Evolutionary conservation across 1,140 invertebrate genomes (phyloP).

Genomic region (Calycopis cecrops): DNA sequence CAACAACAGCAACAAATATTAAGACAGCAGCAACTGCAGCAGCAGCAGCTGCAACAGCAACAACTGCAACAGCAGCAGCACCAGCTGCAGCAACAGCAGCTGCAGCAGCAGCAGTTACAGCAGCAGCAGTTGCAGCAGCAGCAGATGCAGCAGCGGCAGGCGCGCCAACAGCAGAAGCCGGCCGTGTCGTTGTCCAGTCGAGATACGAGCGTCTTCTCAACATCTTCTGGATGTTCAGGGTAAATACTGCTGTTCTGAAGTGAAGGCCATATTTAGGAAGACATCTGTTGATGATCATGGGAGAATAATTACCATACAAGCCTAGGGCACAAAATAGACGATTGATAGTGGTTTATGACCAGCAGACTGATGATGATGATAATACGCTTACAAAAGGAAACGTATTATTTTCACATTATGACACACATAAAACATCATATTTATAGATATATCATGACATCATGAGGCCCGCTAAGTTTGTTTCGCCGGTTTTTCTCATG

Average conservation of each 20-base stretch:
- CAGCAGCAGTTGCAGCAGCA: slow-evolving; percentile 28
- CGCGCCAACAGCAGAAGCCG: slow-evolving; percentile 28
- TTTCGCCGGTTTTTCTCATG: no score
- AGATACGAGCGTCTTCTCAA: slow-evolving; percentile 64
- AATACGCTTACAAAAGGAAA: no score
- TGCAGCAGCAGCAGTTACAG: slow-evolving; percentile 26
- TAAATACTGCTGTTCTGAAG: slow-evolving; percentile 26
- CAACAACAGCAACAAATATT: slow-evolving; percentile 35
- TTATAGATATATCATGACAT: no score
- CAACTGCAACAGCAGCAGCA: slow-evolving; percentile 26
- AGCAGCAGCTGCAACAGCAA: slow-evolving; percentile 28
- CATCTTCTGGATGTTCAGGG: slow-evolving; percentile 63
- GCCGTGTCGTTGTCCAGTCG: slow-evolving; percentile 51
- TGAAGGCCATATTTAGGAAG: no score
- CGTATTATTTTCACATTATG: no score
- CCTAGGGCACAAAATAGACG: no score
- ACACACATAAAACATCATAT: no score
- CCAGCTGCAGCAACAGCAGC: slow-evolving; percentile 29
- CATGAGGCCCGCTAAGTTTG: no score
- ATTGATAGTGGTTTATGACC: no score
- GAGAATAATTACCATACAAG: no score
- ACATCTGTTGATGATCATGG: no score
- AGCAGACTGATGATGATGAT: no score
- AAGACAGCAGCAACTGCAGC: slow-evolving; percentile 23
- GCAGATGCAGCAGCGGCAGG: slow-evolving; percentile 24